Conservation (phyloP, 2,113 vertebrate species). For the Chinchilla lanigera region DNA sequence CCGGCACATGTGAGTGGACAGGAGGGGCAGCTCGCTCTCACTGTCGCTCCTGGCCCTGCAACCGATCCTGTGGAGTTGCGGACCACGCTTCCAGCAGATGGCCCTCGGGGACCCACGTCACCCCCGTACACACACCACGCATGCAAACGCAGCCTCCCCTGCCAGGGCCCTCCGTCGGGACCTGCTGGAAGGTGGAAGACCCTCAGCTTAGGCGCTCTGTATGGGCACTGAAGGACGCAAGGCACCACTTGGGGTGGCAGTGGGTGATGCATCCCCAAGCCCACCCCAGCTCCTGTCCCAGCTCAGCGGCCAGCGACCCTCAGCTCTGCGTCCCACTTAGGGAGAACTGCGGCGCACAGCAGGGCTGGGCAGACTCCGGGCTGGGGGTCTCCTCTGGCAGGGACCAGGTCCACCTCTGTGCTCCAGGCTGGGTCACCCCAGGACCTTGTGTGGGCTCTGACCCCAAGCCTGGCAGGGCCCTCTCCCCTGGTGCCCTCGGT, state of each 20-base stretch:
- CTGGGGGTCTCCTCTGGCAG: not conserved
- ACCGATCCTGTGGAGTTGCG: not conserved
- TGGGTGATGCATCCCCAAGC: too few species aligned
- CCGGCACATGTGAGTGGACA: not conserved
- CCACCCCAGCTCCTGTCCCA: not conserved
- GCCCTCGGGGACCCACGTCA: not conserved
- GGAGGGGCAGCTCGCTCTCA: not conserved
- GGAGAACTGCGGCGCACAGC: too few species aligned
- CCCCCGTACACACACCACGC: not conserved
- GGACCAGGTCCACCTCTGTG: not conserved
- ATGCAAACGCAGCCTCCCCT: not conserved
- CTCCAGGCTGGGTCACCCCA: too few species aligned
- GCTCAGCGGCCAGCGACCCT: not conserved
- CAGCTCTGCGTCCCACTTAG: too few species aligned
- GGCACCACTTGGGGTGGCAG: not conserved
- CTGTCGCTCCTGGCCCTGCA: not conserved
- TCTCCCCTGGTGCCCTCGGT: not conserved
- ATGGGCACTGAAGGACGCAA: not conserved
- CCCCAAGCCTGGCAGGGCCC: too few species aligned
- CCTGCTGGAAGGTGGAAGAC: not conserved
- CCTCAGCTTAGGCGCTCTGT: not conserved
- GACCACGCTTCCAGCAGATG: not conserved
- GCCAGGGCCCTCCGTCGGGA: not conserved
- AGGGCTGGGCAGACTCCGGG: too few species aligned
- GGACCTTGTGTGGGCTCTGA: not conserved